phyloP scores from a whole-genome alignment of 2,888 invertebrate genomes.

The Xanthostigma xanthostigma region DNA sequence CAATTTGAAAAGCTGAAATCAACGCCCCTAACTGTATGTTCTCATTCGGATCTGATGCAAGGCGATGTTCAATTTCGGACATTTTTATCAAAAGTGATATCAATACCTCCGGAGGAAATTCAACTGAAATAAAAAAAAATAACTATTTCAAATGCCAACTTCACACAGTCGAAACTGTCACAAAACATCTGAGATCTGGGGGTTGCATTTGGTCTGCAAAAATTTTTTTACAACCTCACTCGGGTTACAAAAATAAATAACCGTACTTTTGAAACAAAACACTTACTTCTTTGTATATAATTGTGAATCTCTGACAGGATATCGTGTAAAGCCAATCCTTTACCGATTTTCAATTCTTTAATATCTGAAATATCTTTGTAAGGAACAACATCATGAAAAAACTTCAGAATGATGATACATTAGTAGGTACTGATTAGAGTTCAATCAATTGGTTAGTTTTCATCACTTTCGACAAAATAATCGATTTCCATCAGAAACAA shows the following conservation, averaged over 20 bases:
- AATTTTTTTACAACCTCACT: neutral
- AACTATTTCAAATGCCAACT: neutral
- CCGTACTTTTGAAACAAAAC: neutral
- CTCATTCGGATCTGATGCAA: constrained; percentile 79
- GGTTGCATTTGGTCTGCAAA: too few relatives aligned
- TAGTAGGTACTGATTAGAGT: too few relatives aligned
- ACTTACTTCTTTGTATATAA: constrained; percentile 74
- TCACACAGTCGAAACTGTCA: neutral
- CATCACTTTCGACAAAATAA: too few relatives aligned
- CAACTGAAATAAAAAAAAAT: constrained; percentile 46
- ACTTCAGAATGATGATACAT: too few relatives aligned
- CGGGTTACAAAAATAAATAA: neutral
- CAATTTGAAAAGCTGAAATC: constrained; percentile 73
- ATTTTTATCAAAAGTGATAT: constrained; percentile 70
- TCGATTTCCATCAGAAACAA: too few relatives aligned
- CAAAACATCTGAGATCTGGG: too few relatives aligned
- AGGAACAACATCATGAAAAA: neutral
- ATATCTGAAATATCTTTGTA: constrained; percentile 37
- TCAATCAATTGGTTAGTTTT: too few relatives aligned
- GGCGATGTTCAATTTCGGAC: constrained; percentile 76
- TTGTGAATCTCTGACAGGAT: constrained; percentile 83
- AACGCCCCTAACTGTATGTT: constrained; percentile 79
- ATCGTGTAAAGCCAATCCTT: constrained; percentile 87
- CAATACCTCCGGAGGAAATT: constrained; percentile 66
- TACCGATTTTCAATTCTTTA: constrained; percentile 67